A percentile compares a stretch with the other conserved stretches of the same genome.
phyloP scores from a whole-genome alignment of 2,113 vertebrate genomes.

The Oreocharis arfaki region DNA sequence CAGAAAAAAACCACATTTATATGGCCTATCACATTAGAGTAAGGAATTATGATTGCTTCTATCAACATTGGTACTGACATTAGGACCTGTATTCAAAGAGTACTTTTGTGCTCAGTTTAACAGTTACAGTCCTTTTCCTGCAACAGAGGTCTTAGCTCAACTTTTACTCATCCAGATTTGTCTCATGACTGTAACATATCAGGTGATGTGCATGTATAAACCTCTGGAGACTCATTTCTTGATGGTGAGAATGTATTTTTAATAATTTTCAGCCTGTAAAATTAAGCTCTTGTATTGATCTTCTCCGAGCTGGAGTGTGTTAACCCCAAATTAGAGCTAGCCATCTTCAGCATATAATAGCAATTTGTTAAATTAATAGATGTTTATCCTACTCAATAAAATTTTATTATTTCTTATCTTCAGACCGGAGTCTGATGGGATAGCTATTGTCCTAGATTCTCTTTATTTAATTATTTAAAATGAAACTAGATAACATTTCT shows the following conservation, averaged over 20 bases:
- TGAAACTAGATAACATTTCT: background rate
- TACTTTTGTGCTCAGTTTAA: background rate
- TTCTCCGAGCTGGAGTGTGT: background rate
- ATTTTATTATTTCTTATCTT: background rate
- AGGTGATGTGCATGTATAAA: background rate
- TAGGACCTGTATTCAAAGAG: background rate
- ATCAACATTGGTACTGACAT: background rate
- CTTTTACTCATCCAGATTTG: background rate
- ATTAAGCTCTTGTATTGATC: background rate
- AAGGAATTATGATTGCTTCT: background rate
- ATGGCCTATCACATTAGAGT: background rate
- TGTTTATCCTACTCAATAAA: background rate
- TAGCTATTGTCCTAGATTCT: background rate
- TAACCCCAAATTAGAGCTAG: background rate
- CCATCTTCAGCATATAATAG: background rate
- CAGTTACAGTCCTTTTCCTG: background rate
- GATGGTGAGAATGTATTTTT: background rate
- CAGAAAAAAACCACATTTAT: background rate
- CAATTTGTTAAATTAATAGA: background rate
- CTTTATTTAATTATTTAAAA: background rate
- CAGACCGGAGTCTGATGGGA: background rate
- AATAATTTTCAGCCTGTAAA: background rate
- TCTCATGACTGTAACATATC: background rate
- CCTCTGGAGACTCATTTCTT: background rate
- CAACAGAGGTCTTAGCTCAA: background rate